These are phyloP conservation scores for Dysidea cf. avara DNA, from an alignment of 37 sponge, comb jelly and placozoan species.

Conservation along the genomic window DNA sequence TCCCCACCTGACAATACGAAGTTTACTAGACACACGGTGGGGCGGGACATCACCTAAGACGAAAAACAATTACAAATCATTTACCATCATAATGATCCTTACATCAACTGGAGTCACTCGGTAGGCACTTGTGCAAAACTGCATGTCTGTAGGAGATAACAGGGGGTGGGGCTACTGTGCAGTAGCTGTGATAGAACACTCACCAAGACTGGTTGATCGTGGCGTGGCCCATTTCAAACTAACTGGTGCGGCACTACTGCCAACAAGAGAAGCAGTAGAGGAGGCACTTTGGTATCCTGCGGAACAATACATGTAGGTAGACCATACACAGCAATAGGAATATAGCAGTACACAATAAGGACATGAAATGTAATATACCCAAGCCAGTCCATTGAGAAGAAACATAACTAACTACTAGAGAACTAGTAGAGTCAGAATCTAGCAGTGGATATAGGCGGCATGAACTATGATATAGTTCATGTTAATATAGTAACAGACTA, in stretches of 20 bases:
- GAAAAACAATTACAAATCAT: background rate
- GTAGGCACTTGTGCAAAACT: slow-evolving; percentile 77
- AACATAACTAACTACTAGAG: too few species aligned
- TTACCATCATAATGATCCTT: background rate
- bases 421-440: too few species aligned
- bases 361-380: too few species aligned
- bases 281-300: too few species aligned
- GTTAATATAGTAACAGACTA: too few species aligned
- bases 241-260: background rate
- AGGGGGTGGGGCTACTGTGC: slow-evolving; percentile 85
- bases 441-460: too few species aligned
- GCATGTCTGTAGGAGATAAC: slow-evolving; percentile 54
- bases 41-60: slow-evolving; percentile 75
- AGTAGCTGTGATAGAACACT: too few species aligned
- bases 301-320: too few species aligned
- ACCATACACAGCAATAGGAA: too few species aligned
- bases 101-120: slow-evolving; percentile 85
- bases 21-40: slow-evolving; percentile 85
- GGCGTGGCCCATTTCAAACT: slow-evolving; percentile 1
- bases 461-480: too few species aligned
- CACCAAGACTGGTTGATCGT: slow-evolving; percentile 38
- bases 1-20: slow-evolving; percentile 67
- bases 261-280: background rate
- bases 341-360: too few species aligned
- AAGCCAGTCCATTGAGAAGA: too few species aligned